Evolutionary conservation across 2,888 invertebrate genomes (phyloP).

Genomic region (Teinopalpus imperialis): DNA sequence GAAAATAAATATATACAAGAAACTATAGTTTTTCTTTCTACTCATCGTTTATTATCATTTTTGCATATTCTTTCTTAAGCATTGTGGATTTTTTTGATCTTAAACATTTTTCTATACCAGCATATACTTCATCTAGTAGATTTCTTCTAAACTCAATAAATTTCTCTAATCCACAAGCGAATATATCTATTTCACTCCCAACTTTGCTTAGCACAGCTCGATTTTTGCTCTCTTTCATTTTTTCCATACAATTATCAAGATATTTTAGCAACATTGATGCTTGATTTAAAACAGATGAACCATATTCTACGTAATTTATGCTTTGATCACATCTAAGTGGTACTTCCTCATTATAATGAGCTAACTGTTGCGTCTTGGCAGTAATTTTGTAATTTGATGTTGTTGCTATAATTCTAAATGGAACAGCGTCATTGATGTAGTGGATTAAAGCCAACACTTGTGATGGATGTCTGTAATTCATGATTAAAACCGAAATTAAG

Average conservation of each 20-base stretch:
- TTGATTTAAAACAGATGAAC: constrained; percentile 47
- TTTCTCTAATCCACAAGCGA: constrained; percentile 42
- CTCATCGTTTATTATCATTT: constrained; percentile 38
- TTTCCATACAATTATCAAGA: constrained; percentile 53
- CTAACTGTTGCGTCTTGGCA: constrained; percentile 37
- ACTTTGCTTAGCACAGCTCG: constrained; percentile 40
- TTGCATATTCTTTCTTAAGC: constrained; percentile 27
- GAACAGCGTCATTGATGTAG: constrained; percentile 59
- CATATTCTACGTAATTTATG: constrained; percentile 40
- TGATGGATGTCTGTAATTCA: constrained; percentile 54
- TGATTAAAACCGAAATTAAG: neutral
- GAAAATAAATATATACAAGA: no score
- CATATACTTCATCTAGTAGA: constrained; percentile 42
- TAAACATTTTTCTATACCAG: constrained; percentile 37
- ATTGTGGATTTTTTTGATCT: neutral
- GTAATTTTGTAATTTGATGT: constrained; percentile 45
- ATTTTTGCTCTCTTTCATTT: constrained; percentile 56
- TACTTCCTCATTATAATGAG: constrained; percentile 39
- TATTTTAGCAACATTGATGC: constrained; percentile 48
- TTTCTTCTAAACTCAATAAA: constrained; percentile 48
- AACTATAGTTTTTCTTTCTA: no score
- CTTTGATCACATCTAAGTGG: constrained; percentile 12
- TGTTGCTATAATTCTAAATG: constrained; percentile 53
- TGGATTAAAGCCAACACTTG: constrained; percentile 64
- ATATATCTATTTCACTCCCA: constrained; percentile 57